Conservation (phyloP, 2,888 invertebrate genomes). For the Pelosia muscerda region DNA sequence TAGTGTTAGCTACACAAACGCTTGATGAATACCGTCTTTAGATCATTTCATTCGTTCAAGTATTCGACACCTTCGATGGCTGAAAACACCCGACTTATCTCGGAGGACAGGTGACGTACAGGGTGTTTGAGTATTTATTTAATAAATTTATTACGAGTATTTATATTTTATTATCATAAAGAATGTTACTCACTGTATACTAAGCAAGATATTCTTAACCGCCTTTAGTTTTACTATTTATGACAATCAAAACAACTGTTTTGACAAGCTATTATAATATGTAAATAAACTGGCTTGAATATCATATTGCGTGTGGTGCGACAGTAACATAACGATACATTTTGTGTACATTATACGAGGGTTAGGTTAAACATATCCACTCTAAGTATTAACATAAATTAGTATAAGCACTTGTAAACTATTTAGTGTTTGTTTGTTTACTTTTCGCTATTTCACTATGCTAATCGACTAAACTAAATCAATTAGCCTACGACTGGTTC, state of each 20-base stretch:
- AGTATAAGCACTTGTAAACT: neutral
- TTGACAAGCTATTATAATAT: neutral
- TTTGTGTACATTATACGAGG: conserved; percentile 21
- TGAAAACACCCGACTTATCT: conserved; percentile 70
- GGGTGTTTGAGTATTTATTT: conserved; percentile 41
- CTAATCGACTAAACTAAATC: no score
- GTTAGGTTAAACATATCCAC: neutral
- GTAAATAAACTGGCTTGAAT: conserved; percentile 25
- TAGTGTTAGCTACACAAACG: conserved; percentile 24
- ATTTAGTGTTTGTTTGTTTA: neutral
- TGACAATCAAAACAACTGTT: neutral
- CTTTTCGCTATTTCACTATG: no score
- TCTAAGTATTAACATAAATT: neutral
- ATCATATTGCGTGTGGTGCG: conserved; percentile 30
- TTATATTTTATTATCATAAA: no score
- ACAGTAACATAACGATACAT: conserved; percentile 30
- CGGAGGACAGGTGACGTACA: conserved; percentile 60
- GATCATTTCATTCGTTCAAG: conserved; percentile 58
- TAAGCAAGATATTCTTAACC: no score
- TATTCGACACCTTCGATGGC: conserved; percentile 69
- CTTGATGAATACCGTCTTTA: conserved; percentile 52
- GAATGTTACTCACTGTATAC: neutral
- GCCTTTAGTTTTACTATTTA: neutral
- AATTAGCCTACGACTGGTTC: no score
- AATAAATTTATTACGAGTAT: neutral